These are phyloP conservation scores for Radopholus similis DNA, from an alignment of 1,140 invertebrate species.

Conservation along the genomic window DNA sequence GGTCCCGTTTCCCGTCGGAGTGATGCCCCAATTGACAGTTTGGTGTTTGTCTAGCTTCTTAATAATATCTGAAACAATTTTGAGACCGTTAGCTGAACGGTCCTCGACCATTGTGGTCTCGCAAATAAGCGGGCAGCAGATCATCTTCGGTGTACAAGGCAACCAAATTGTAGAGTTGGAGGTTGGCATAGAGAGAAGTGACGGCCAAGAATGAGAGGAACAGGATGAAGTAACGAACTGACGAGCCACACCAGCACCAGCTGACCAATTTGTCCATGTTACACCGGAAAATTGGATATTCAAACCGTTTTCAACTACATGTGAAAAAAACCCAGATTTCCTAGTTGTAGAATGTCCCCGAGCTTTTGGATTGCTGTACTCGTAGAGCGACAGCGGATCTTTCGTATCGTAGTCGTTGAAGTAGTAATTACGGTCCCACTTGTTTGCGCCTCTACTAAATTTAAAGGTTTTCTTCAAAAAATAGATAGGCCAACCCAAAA, in stretches of 20 bases:
- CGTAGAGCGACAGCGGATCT: not conserved
- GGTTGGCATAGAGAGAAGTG: slow-evolving; percentile 20
- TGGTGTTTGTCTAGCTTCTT: not conserved
- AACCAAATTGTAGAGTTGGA: slow-evolving; percentile 22
- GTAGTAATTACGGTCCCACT: slow-evolving; percentile 21
- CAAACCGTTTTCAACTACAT: not conserved
- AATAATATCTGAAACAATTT: not conserved
- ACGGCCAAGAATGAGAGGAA: slow-evolving; percentile 15
- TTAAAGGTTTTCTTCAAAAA: not conserved
- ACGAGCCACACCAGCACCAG: slow-evolving; percentile 1
- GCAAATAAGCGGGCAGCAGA: not conserved
- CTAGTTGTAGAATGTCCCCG: not conserved
- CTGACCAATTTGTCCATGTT: slow-evolving; percentile 1
- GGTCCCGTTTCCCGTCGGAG: not conserved
- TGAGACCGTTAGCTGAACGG: no score
- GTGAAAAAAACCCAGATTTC: not conserved
- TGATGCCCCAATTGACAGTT: not conserved
- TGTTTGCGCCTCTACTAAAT: slow-evolving; percentile 1
- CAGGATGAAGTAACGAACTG: slow-evolving; percentile 16
- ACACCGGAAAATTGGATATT: not conserved
- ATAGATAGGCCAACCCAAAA: not conserved
- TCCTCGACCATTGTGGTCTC: not conserved
- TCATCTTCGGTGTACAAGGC: slow-evolving; percentile 12
- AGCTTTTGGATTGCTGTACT: not conserved
- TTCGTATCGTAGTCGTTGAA: slow-evolving; percentile 6